Percentiles rank a stretch among this genome's conserved stretches.
Evolutionary conservation across 2,113 vertebrate species (phyloP).

Genomic region (Crotophaga sulcirostris): DNA sequence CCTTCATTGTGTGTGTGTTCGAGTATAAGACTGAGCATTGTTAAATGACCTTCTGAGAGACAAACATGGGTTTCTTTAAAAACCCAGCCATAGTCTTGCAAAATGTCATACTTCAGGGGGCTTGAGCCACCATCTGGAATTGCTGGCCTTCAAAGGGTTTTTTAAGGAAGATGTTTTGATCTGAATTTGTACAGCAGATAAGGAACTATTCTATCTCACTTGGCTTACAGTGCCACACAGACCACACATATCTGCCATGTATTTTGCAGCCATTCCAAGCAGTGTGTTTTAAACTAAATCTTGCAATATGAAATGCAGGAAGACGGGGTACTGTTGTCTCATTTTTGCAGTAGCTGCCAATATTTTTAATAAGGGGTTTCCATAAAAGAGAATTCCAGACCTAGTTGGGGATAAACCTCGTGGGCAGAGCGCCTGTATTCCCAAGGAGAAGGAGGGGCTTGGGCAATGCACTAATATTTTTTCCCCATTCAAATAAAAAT

Average conservation of each 20-base stretch:
- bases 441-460: neutral
- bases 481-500: neutral
- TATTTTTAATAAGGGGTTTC: neutral
- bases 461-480: neutral
- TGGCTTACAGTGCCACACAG: neutral
- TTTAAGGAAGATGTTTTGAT: constrained; percentile 3
- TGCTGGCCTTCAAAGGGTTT: neutral
- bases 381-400: neutral
- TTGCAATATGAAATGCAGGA: neutral
- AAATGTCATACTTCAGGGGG: constrained; percentile 30
- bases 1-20: constrained; percentile 31
- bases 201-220: neutral
- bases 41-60: constrained; percentile 44
- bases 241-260: neutral
- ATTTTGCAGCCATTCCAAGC: neutral
- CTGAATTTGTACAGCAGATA: neutral
- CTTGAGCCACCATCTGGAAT: neutral
- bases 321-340: neutral
- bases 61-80: neutral
- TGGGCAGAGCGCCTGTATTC: neutral
- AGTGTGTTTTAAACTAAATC: neutral
- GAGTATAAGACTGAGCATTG: neutral
- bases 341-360: neutral
- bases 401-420: neutral
- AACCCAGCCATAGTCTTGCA: neutral